phyloP scores from a whole-genome alignment of 2,113 vertebrate species.

The Strix uralensis region DNA sequence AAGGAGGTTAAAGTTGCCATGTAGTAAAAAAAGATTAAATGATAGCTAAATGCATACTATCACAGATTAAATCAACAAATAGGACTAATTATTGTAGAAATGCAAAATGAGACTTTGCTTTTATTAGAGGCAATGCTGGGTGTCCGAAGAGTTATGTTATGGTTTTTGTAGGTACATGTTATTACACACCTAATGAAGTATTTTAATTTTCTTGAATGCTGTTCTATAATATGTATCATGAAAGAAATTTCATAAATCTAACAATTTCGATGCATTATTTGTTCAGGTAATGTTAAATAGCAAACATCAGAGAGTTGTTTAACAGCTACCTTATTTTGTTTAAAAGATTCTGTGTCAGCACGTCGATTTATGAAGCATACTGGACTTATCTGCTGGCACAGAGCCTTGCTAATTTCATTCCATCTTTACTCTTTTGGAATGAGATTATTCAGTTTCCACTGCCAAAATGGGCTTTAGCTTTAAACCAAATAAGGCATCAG shows the following conservation, averaged over 20 bases:
- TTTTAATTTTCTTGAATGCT: not conserved
- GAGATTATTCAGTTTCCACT: slow-evolving; percentile 30
- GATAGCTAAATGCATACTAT: not conserved
- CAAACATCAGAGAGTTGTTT: not conserved
- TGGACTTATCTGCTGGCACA: not conserved
- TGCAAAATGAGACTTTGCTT: not conserved
- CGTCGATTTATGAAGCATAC: not conserved
- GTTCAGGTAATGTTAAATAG: not conserved
- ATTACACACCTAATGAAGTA: not conserved
- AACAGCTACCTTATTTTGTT: not conserved
- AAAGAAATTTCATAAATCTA: not conserved
- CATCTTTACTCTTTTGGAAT: slow-evolving; percentile 60
- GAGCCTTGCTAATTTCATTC: slow-evolving; percentile 19
- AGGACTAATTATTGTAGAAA: not conserved
- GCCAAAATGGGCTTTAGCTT: slow-evolving; percentile 64
- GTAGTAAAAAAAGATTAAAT: not conserved
- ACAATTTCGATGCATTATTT: not conserved
- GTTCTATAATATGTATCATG: not conserved
- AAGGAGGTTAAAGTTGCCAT: not conserved
- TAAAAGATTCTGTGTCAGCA: not conserved
- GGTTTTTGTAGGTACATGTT: not conserved
- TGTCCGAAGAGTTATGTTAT: not conserved
- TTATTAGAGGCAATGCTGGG: not conserved
- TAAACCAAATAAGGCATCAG: slow-evolving; percentile 68
- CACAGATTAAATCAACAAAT: not conserved